These are phyloP conservation scores for Platalea minor DNA, from an alignment of 2,797 vertebrate genomes.

Conservation along the genomic window DNA sequence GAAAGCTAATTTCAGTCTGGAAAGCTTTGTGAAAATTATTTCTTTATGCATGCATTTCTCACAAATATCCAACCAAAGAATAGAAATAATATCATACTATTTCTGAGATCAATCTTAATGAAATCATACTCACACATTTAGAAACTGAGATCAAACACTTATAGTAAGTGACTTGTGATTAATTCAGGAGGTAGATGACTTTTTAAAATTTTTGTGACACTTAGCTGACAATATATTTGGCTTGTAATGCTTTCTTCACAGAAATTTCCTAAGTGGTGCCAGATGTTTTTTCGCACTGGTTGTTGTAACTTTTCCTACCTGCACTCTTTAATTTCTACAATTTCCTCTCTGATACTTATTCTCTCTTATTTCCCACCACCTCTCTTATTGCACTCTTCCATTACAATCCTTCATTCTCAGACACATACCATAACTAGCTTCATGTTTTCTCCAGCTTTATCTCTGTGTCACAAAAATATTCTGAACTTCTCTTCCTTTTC, in stretches of 20 bases:
- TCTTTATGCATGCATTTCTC: not conserved
- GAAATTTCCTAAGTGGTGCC: not conserved
- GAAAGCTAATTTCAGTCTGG: not conserved
- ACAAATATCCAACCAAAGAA: not conserved
- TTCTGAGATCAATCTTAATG: not conserved
- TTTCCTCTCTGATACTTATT: not conserved
- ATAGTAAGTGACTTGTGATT: not conserved
- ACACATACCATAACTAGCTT: fast-evolving
- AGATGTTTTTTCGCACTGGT: not conserved
- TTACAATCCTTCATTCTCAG: not conserved
- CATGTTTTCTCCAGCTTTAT: not conserved
- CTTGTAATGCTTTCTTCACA: not conserved
- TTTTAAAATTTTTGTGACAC: not conserved
- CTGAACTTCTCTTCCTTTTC: not conserved
- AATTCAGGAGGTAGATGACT: not conserved
- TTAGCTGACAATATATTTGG: not conserved
- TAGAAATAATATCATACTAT: not conserved
- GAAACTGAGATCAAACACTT: not conserved
- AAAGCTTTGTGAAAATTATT: not conserved
- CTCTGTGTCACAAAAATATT: not conserved
- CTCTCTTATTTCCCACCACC: not conserved
- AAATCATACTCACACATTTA: not conserved
- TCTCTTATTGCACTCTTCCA: not conserved
- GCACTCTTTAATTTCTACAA: not conserved
- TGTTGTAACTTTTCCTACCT: not conserved